Evolutionary conservation across 2,113 vertebrate species (phyloP).

Genomic region (Ardeotis arabs): DNA sequence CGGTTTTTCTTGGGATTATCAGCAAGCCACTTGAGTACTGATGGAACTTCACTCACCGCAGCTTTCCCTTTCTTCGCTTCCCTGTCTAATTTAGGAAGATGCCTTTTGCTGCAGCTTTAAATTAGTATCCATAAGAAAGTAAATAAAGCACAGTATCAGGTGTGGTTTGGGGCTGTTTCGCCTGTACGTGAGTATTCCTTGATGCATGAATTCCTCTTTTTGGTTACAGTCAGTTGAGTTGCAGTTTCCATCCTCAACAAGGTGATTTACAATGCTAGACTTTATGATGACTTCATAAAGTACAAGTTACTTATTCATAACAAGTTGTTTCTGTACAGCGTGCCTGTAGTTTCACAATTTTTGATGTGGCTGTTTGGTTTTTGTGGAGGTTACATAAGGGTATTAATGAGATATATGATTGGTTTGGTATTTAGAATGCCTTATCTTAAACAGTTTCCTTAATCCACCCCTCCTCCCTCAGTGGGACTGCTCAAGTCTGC

Average conservation of each 20-base stretch:
- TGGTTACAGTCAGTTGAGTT: background rate
- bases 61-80: background rate
- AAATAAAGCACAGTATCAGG: background rate
- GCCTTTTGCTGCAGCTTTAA: background rate
- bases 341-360: background rate
- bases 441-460: background rate
- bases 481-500: background rate
- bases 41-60: background rate
- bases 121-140: background rate
- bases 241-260: background rate
- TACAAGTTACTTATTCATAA: background rate
- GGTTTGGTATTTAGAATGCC: background rate
- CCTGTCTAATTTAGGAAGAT: background rate
- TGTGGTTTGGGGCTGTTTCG: background rate
- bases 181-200: background rate
- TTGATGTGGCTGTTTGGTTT: background rate
- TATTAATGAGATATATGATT: background rate
- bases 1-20: background rate
- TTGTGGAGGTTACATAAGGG: background rate
- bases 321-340: background rate
- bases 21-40: background rate
- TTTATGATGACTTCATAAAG: background rate
- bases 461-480: fast-evolving
- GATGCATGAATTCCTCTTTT: background rate
- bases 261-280: background rate